phyloP scores from a whole-genome alignment of 2,888 invertebrate species.

The Polydrusus pterygomalis region DNA sequence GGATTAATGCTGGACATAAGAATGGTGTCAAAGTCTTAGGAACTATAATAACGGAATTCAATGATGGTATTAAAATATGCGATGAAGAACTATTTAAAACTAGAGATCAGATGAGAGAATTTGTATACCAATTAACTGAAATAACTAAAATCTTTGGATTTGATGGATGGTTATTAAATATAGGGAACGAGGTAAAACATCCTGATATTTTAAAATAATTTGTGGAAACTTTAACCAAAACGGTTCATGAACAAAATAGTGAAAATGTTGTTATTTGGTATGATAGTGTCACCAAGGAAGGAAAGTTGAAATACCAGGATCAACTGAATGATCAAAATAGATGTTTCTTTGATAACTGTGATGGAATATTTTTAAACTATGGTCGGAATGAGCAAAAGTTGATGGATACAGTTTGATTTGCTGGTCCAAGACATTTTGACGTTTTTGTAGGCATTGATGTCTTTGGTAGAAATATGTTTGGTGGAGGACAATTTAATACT shows the following conservation, averaged over 20 bases:
- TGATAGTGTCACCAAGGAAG: conserved; percentile 90
- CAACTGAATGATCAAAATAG: conserved; percentile 89
- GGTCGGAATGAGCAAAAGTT: conserved; percentile 85
- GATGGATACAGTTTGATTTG: conserved; percentile 72
- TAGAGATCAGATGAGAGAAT: conserved; percentile 74
- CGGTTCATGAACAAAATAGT: conserved; percentile 76
- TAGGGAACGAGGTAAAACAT: conserved; percentile 85
- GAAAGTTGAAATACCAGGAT: conserved; percentile 94
- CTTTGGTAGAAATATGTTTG: conserved; percentile 92
- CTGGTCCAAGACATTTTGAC: conserved; percentile 77
- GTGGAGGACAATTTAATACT: conserved; percentile 91
- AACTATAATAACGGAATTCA: conserved; percentile 94
- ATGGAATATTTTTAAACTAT: conserved; percentile 97
- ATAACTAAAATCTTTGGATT: conserved; percentile 86
- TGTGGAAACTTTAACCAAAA: conserved; percentile 76
- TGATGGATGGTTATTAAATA: conserved; percentile 98
- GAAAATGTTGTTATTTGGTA: conserved; percentile 93
- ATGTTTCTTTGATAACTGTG: conserved; percentile 87
- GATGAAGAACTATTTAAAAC: conserved; percentile 77
- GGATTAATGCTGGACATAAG: conserved; percentile 93
- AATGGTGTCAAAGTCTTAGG: conserved; percentile 95
- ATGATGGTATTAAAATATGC: conserved; percentile 78
- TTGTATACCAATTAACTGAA: conserved; percentile 81
- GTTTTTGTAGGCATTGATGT: conserved; percentile 95
- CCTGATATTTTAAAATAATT: conserved; percentile 75